These are phyloP conservation scores for Siniperca scherzeri DNA, from an alignment of 2,797 vertebrate genomes.

Conservation along the genomic window DNA sequence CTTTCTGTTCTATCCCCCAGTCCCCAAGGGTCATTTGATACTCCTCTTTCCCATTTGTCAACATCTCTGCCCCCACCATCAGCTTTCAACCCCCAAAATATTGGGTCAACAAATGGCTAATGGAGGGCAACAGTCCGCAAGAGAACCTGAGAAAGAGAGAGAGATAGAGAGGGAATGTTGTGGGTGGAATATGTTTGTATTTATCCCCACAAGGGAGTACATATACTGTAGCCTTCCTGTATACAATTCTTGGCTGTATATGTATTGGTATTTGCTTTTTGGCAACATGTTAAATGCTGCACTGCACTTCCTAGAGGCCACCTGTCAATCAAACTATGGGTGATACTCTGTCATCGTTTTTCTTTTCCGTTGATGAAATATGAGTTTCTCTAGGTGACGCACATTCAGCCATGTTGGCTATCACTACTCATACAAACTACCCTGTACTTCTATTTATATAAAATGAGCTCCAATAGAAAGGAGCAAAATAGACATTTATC, in stretches of 20 bases:
- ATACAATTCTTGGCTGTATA: not conserved
- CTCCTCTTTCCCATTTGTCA: slow-evolving; percentile 78
- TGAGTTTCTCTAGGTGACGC: not conserved
- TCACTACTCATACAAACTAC: not conserved
- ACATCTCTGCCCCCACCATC: slow-evolving; percentile 67
- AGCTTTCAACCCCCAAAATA: slow-evolving; percentile 66
- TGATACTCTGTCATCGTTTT: not conserved
- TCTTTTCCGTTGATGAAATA: not conserved
- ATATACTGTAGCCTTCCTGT: not conserved
- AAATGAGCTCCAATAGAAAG: not conserved
- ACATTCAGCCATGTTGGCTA: not conserved
- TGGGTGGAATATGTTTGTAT: slow-evolving; percentile 42
- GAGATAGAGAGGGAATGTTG: slow-evolving; percentile 17
- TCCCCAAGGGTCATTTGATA: slow-evolving; percentile 78
- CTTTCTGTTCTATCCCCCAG: slow-evolving; percentile 52
- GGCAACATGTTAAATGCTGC: not conserved
- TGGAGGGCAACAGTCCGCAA: slow-evolving; percentile 61
- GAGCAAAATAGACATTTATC: not conserved
- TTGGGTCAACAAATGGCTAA: slow-evolving; percentile 76
- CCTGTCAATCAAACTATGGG: not conserved
- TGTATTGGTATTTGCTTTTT: not conserved
- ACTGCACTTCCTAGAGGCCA: not conserved
- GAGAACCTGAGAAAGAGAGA: slow-evolving; percentile 41
- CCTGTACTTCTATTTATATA: not conserved
- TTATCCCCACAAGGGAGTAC: slow-evolving; percentile 20